phyloP scores from a whole-genome alignment of 2,888 invertebrate species.

The Buathra laborator region DNA sequence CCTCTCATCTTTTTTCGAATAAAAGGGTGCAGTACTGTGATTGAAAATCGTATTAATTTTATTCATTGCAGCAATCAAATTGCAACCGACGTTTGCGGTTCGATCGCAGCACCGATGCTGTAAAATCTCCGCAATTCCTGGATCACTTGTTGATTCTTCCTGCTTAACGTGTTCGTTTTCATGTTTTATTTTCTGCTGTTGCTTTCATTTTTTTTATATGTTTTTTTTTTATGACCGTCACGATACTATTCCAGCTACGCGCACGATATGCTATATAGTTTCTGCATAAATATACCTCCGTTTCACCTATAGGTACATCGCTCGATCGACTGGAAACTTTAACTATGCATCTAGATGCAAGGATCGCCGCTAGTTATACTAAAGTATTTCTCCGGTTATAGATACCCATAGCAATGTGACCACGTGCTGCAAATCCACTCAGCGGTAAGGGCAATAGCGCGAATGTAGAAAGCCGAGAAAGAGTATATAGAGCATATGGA shows the following conservation, averaged over 20 bases:
- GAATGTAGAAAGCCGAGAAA: background rate
- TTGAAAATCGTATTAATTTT: constrained; percentile 34
- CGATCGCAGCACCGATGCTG: background rate
- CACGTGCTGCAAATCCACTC: background rate
- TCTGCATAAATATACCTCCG: background rate
- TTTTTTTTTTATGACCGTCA: background rate
- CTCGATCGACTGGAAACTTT: background rate
- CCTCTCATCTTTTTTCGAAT: background rate
- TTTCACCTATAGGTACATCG: background rate
- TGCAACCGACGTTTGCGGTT: background rate
- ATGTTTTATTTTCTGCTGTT: background rate
- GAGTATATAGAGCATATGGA: constrained; percentile 24
- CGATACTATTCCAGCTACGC: background rate
- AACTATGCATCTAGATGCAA: constrained; percentile 24
- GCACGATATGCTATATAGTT: background rate
- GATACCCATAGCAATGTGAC: background rate
- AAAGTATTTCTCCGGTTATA: background rate
- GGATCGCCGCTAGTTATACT: constrained; percentile 4
- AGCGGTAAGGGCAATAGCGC: constrained; percentile 3
- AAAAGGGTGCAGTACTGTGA: background rate
- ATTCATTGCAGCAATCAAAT: background rate
- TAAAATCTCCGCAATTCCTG: background rate
- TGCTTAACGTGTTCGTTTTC: background rate
- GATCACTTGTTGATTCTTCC: background rate
- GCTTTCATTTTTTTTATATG: background rate